A percentile compares a stretch with the other conserved stretches of the same genome.
Evolutionary conservation across 37 sponge, comb jelly and placozoan species (phyloP).

Genomic region (Ephydatia muelleri): DNA sequence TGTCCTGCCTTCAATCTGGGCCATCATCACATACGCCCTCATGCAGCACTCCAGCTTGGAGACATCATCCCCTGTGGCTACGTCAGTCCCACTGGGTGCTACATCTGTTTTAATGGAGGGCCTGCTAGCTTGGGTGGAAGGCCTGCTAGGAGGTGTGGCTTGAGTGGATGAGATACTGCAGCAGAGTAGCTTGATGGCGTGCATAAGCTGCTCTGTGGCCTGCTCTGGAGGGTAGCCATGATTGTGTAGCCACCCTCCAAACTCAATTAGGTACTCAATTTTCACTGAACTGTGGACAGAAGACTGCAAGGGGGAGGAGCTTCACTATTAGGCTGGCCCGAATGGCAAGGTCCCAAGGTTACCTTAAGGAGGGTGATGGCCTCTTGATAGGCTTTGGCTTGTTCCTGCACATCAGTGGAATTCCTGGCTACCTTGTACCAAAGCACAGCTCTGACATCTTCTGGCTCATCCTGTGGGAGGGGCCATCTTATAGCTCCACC

Average conservation of each 20-base stretch:
- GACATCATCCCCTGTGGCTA: background rate
- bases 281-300: constrained; percentile 30
- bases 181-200: constrained; percentile 7
- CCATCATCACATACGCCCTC: constrained; percentile 61
- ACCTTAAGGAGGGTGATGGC: constrained; percentile 59
- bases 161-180: background rate
- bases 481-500: background rate
- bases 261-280: constrained; percentile 63
- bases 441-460: constrained; percentile 26
- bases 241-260: constrained; percentile 75
- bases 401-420: constrained; percentile 23
- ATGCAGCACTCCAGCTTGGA: constrained; percentile 38
- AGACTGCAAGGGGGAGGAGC: background rate
- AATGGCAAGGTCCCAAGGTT: background rate
- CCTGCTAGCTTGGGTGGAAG: too few species aligned
- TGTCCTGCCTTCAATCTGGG: constrained; percentile 25
- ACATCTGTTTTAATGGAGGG: background rate
- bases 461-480: constrained; percentile 56
- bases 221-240: constrained; percentile 52
- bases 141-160: too few species aligned
- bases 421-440: constrained; percentile 64
- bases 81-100: background rate
- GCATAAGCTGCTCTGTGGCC: constrained; percentile 64
- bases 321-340: background rate
- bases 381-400: constrained; percentile 47